Evolutionary conservation across 2,113 vertebrate species (phyloP).

Genomic region (cat (Felis catus)): DNA sequence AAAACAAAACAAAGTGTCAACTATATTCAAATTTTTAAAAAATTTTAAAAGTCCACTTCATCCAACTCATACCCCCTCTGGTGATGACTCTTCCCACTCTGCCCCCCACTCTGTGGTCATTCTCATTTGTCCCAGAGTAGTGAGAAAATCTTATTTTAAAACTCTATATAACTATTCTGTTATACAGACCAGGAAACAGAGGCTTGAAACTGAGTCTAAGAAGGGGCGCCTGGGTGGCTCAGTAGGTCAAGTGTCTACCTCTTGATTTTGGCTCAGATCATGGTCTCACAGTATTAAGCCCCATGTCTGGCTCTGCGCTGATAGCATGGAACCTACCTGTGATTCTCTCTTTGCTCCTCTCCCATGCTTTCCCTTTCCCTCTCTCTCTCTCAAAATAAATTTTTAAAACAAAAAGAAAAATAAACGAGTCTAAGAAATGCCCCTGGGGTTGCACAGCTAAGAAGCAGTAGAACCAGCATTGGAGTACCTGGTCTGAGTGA

Average conservation of each 20-base stretch:
- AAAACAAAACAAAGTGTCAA: not conserved
- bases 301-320: no score
- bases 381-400: no score
- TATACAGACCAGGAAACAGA: constrained; percentile 9
- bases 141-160: constrained; percentile 20
- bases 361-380: no score
- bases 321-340: no score
- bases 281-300: no score
- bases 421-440: not conserved
- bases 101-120: not conserved
- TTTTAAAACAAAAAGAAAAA: not conserved
- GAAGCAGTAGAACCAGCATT: not conserved
- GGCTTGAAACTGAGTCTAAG: constrained; percentile 22
- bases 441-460: not conserved
- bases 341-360: no score
- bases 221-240: not conserved
- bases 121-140: not conserved
- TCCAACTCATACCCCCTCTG: not conserved
- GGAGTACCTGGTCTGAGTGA: not conserved
- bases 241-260: no score
- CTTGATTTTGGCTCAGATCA: no score
- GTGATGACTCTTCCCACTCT: not conserved
- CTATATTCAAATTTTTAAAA: not conserved
- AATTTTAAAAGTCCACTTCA: not conserved
- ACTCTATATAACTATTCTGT: not conserved